Evolutionary conservation across 2,888 invertebrate genomes (phyloP).

Genomic region (Hermodice carunculata): DNA sequence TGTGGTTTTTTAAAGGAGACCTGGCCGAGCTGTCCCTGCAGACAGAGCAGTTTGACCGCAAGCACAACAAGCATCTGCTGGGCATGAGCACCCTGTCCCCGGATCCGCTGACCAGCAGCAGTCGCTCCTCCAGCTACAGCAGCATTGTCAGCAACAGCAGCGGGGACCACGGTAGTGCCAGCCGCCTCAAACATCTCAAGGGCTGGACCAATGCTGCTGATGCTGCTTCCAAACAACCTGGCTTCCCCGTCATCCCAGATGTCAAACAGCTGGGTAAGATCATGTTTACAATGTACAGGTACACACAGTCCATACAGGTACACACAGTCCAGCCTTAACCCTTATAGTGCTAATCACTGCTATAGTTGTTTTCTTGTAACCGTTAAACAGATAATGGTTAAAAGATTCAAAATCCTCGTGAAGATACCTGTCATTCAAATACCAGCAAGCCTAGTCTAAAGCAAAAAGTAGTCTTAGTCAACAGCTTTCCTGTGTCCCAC

Average conservation of each 20-base stretch:
- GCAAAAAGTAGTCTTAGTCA: too few relatives aligned
- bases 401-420: too few relatives aligned
- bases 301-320: too few relatives aligned
- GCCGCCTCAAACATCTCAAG: not conserved
- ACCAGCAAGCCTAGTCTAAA: too few relatives aligned
- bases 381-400: too few relatives aligned
- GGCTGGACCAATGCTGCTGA: not conserved
- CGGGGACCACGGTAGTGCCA: constrained; percentile 26
- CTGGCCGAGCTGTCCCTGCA: constrained; percentile 60
- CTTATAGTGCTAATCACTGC: too few relatives aligned
- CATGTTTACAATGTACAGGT: too few relatives aligned
- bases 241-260: not conserved
- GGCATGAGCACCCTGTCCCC: constrained; percentile 23
- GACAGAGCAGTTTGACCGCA: constrained; percentile 61
- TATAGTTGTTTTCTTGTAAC: too few relatives aligned
- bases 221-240: not conserved
- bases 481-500: too few relatives aligned
- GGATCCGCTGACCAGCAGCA: constrained; percentile 48
- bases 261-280: not conserved
- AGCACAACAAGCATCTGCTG: constrained; percentile 34
- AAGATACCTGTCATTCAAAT: too few relatives aligned
- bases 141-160: constrained; percentile 59
- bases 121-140: constrained; percentile 59
- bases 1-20: too few relatives aligned
- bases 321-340: too few relatives aligned